Percentiles rank a stretch among this genome's conserved stretches.
phyloP scores from a whole-genome alignment of 2,113 vertebrate genomes.

The Rhinolophus sinicus region DNA sequence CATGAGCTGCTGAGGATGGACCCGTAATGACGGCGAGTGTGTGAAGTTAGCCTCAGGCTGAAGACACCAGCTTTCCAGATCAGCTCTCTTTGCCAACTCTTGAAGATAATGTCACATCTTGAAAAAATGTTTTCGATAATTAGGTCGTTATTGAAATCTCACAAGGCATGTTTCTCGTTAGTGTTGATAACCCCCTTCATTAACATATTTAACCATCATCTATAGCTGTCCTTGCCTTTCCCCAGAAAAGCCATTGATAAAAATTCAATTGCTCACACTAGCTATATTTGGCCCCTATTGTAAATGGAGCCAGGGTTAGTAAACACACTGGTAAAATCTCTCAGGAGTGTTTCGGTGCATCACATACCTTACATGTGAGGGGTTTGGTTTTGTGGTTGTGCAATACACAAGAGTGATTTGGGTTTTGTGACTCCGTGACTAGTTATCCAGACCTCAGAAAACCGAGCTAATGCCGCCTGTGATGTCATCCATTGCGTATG shows the following conservation, averaged over 20 bases:
- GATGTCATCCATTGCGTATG: not conserved
- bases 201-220: not conserved
- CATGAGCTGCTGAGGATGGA: fast-evolving
- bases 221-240: not conserved
- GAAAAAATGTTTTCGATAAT: not conserved
- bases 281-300: not conserved
- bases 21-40: not conserved
- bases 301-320: not conserved
- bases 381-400: not conserved
- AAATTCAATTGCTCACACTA: not conserved
- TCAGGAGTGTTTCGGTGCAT: not conserved
- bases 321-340: not conserved
- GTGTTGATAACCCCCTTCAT: not conserved
- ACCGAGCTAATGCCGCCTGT: not conserved
- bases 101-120: not conserved
- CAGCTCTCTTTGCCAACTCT: not conserved
- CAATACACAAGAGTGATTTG: slow-evolving; percentile 7
- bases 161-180: not conserved
- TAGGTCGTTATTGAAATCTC: not conserved
- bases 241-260: not conserved
- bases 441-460: slow-evolving; percentile 13
- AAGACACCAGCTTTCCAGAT: not conserved
- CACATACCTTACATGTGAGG: not conserved
- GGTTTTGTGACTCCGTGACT: not conserved
- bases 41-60: not conserved